Evolutionary conservation across 2,888 invertebrate genomes (phyloP), one percentile per base, ranked within the genome.

Genomic region (Stratiomys singularior): DNA sequence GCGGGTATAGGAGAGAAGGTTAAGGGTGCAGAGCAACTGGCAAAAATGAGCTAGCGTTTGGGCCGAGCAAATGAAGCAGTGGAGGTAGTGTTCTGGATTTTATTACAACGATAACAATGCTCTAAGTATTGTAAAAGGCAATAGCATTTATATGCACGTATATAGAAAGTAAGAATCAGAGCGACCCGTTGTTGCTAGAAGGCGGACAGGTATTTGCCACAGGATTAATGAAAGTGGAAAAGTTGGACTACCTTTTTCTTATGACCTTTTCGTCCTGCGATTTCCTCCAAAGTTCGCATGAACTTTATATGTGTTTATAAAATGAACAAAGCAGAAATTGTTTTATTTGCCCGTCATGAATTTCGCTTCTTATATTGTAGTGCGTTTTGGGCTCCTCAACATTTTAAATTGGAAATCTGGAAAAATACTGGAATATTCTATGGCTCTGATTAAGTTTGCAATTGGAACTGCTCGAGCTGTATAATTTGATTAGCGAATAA

Each of bases 101-200:
- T 74, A 74, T 74, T 74, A 74, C 74, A 37, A 27, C 74, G 74
- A 60, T 60, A 72, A 74, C 58, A 74, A 30, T 58, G 25, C 23
- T 37, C 74, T 37, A 21, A 74, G 37, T 44, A 58, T 74, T 74
- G 27, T 69, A 74, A 58, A 74, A 58, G 37, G 47, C 47, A 28
- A 74, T 58, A 46, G 18, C 71, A 7, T 27, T 27, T 23, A 28
- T 64, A 60, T 18, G 58, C 18, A 60, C 21, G 18, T 9, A 60
- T 18, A 60, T 3, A 11, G 25, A 60, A 11, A 37, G 37, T 5
- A 9, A 13, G 52, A 3, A 52, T 13, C 18, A 15, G 52, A 4
- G 52, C 52, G n/a, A 52, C 4, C 18, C 23, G 58, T 21, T 21
- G 25, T 60, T 60, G 58, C 58, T 5, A 4, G 23, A 23, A 15